Percentiles rank a stretch among this genome's conserved stretches.
phyloP scores from a whole-genome alignment of 2,797 vertebrate genomes.

The Thunnus albacares region DNA sequence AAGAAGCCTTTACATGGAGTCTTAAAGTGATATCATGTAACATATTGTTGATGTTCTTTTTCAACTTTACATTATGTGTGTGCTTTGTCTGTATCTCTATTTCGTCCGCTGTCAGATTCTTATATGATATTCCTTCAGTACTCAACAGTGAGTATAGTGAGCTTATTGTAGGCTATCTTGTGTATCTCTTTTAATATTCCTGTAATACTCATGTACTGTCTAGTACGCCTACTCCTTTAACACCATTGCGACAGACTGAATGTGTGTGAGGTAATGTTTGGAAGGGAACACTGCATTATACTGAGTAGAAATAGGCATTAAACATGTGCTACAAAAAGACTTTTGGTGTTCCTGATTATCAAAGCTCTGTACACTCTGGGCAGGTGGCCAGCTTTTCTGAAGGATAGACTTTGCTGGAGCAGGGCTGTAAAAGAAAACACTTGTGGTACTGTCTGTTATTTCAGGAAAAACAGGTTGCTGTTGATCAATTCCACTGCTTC shows the following conservation, averaged over 20 bases:
- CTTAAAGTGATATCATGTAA: background rate
- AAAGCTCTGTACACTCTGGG: background rate
- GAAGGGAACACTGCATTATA: background rate
- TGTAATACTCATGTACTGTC: background rate
- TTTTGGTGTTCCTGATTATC: background rate
- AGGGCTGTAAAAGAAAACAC: conserved; percentile 60
- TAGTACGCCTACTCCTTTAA: background rate
- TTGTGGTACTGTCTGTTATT: conserved; percentile 64
- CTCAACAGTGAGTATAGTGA: background rate
- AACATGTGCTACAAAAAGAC: background rate
- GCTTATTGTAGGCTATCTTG: background rate
- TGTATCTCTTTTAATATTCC: background rate
- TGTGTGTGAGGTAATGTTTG: background rate
- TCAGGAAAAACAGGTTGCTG: conserved; percentile 86
- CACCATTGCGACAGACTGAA: background rate
- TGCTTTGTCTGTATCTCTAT: conserved; percentile 3
- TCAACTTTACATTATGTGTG: background rate
- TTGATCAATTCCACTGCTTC: conserved; percentile 55
- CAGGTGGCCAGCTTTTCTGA: conserved; percentile 11
- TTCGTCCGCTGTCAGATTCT: background rate
- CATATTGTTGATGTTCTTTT: background rate
- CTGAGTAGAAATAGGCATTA: background rate
- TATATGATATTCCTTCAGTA: background rate
- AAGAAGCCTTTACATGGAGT: conserved; percentile 42
- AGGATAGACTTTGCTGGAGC: background rate